A percentile compares a stretch with the other conserved stretches of the same genome.
phyloP scores from a whole-genome alignment of 2,888 invertebrate genomes.

The Agrotis puta region DNA sequence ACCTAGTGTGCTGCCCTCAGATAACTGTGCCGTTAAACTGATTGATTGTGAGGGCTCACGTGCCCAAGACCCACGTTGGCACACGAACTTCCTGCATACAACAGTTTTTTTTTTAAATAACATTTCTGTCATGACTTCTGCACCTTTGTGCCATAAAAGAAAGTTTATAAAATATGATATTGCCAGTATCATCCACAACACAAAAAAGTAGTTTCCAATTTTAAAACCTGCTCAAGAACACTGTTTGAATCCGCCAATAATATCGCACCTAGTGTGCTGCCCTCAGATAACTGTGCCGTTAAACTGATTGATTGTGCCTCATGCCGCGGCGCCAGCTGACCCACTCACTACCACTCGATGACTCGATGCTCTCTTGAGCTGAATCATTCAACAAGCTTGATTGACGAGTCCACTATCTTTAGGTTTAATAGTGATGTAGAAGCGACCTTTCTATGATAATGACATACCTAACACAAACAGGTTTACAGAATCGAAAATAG shows the following conservation, averaged over 20 bases:
- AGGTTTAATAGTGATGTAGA: background rate
- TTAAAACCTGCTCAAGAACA: background rate
- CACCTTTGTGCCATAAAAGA: too few relatives aligned
- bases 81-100: too few relatives aligned
- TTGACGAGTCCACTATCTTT: conserved; percentile 32
- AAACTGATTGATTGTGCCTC: conserved; percentile 39
- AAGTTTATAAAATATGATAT: too few relatives aligned
- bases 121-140: too few relatives aligned
- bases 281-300: conserved; percentile 30
- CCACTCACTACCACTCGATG: conserved; percentile 30
- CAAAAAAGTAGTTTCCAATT: background rate
- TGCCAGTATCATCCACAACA: too few relatives aligned
- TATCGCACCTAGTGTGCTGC: background rate
- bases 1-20: background rate
- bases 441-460: background rate
- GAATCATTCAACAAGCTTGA: conserved; percentile 28
- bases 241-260: background rate
- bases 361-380: conserved; percentile 41
- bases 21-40: too few relatives aligned
- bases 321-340: conserved; percentile 1
- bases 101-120: too few relatives aligned
- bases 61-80: too few relatives aligned
- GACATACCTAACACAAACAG: background rate
- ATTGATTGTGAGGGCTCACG: too few relatives aligned
- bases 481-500: too few relatives aligned